phyloP scores from a whole-genome alignment of 2,797 vertebrate genomes.

The Orientallactaga sibirica region DNA sequence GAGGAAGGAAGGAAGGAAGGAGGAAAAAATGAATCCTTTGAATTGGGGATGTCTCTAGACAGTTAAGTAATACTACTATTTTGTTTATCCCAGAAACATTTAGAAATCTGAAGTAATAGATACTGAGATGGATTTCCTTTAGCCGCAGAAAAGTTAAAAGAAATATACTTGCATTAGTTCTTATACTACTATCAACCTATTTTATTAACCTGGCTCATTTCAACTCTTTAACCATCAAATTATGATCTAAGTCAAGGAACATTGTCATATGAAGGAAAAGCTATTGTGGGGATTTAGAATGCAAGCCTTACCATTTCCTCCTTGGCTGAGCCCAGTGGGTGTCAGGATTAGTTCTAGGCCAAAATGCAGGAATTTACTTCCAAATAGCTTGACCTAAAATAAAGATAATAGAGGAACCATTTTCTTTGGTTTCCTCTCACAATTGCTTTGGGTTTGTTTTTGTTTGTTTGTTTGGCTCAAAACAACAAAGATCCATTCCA shows the following conservation, averaged over 20 bases:
- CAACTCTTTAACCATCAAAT: neutral
- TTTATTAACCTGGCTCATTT: constrained; percentile 41
- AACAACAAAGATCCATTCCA: constrained; percentile 54
- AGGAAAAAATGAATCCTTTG: neutral
- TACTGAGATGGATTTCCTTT: neutral
- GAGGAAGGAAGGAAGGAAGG: neutral
- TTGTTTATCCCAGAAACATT: constrained; percentile 18
- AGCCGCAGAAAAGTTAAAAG: constrained; percentile 9
- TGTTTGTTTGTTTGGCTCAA: constrained; percentile 78
- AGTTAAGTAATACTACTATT: neutral
- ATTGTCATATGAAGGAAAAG: constrained; percentile 59
- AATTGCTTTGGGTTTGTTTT: constrained; percentile 60
- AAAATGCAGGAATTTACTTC: constrained; percentile 63
- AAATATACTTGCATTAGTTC: neutral
- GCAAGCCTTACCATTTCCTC: constrained; percentile 70
- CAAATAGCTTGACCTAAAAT: constrained; percentile 76
- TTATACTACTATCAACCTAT: neutral
- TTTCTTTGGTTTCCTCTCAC: constrained; percentile 76
- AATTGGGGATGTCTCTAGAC: neutral
- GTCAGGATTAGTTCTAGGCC: constrained; percentile 47
- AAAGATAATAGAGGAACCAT: constrained; percentile 74
- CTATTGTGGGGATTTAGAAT: constrained; percentile 67
- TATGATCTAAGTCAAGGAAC: constrained; percentile 31
- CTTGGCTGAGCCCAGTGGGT: constrained; percentile 66
- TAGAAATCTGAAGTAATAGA: constrained; percentile 24